Base-by-base conservation (phyloP, 1,140 invertebrate genomes). In the Tribolium madens region DNA sequence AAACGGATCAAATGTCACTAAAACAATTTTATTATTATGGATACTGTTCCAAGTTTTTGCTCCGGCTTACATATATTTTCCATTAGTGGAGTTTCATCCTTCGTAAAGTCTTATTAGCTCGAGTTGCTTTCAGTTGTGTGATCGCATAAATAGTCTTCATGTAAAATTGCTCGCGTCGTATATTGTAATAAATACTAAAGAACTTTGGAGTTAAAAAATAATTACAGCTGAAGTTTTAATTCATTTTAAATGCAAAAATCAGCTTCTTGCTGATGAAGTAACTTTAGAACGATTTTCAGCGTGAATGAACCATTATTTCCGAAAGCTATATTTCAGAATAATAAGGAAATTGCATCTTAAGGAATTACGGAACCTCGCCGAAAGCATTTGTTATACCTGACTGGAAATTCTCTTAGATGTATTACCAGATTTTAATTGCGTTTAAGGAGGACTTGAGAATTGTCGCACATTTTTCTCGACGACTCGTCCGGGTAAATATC, bases 261-360 rank as follows among this genome's bases (percentile, higher is more conserved):
- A 42, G 36, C 36, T 4, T n/a, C n/a, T n/a, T 64, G 57, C 26
- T 64, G 57, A 33, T 33, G 57, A 64, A 64, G 57, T 18, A 60
- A 60, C n/a, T 64, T 33, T 64, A 7, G n/a, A 33, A 18, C 52
- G 57, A 64, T 64, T 64, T 33, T 64, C 57, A 13, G 6, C 57
- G 57, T 64, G 57, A 64, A 64, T 26, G 21, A 26, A 57, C 52
- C 13, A 57, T 64, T 33, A 64, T 64, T 64, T 64, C 57, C 57
- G 57, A 64, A 33, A 64, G 57, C 57, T 64, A 64, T 64, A 64
- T 64, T 64, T 64, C 57, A 64, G 57, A 64, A 64, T 33, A 64
- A 64, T 64, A 64, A 64, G 57, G 57, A 64, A 64, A 64, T 64
- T 64, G 57, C 57, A 64, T 64, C 57, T 64, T 64, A 64, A 64